A percentile compares a stretch with the other conserved stretches of the same genome.
phyloP scores from a whole-genome alignment of 2,888 invertebrate genomes.

The Mythimna impura region DNA sequence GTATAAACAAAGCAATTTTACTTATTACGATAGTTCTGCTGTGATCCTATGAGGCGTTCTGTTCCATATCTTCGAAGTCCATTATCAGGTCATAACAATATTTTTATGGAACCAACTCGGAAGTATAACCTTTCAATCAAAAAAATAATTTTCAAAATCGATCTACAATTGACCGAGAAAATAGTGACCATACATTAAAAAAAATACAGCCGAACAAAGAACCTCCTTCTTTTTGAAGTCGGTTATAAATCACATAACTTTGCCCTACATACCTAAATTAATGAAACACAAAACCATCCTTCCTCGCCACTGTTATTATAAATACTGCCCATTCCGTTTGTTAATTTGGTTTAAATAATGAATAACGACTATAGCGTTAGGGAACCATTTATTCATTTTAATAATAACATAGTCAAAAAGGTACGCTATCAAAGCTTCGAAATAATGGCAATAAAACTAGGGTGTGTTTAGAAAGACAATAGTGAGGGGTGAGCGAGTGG shows the following conservation, averaged over 20 bases:
- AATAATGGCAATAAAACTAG: constrained; percentile 49
- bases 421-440: constrained; percentile 38
- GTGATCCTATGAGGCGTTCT: no score
- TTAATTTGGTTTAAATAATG: constrained; percentile 20
- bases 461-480: constrained; percentile 46
- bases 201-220: no score
- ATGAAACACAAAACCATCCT: not conserved
- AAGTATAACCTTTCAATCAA: no score
- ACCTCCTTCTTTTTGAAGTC: no score
- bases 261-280: not conserved
- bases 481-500: constrained; percentile 26
- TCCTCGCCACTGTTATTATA: constrained; percentile 9
- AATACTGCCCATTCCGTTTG: constrained; percentile 12
- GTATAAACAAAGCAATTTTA: no score
- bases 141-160: no score
- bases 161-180: no score
- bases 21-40: no score
- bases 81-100: no score
- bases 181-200: no score
- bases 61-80: no score
- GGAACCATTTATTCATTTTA: constrained; percentile 25
- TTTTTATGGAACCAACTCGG: no score
- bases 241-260: not conserved
- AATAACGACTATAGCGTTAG: constrained; percentile 11
- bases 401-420: constrained; percentile 40